phyloP scores from a whole-genome alignment of 92 coral and sea anemone species.

The Siderastrea radians region DNA sequence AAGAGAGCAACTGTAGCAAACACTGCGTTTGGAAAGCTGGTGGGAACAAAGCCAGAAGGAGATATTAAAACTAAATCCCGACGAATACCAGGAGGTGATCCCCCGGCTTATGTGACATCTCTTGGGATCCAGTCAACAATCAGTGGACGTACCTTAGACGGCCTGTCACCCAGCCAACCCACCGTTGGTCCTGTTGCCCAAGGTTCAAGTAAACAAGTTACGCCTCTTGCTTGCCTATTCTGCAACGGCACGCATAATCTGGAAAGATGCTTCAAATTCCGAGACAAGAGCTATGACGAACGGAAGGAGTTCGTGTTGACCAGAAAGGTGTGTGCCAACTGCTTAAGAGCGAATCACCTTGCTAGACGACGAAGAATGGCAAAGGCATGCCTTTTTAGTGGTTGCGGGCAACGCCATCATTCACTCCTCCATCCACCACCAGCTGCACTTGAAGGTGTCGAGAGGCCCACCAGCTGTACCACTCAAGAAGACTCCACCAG shows the following conservation, averaged over 20 bases:
- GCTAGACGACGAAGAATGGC: conserved; percentile 15
- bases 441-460: too few species aligned
- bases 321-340: conserved; percentile 16
- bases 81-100: neutral
- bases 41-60: conserved; percentile 59
- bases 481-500: too few species aligned
- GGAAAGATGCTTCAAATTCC: conserved; percentile 14
- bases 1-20: conserved; percentile 50
- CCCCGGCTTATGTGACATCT: too few species aligned
- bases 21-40: conserved; percentile 53
- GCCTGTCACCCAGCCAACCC: too few species aligned
- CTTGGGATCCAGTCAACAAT: too few species aligned
- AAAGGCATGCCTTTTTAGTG: conserved; percentile 17
- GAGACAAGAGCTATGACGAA: conserved; percentile 15
- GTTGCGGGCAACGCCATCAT: conserved; percentile 38
- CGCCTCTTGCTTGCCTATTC: neutral
- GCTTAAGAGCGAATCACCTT: conserved; percentile 22
- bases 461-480: too few species aligned
- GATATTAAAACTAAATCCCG: neutral
- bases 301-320: conserved; percentile 17
- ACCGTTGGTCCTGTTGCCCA: neutral
- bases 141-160: too few species aligned
- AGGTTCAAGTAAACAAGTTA: neutral
- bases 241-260: conserved; percentile 14
- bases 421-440: conserved; percentile 32